Base-by-base conservation (phyloP, 2,113 vertebrate species). In the Otolemur garnettii region DNA sequence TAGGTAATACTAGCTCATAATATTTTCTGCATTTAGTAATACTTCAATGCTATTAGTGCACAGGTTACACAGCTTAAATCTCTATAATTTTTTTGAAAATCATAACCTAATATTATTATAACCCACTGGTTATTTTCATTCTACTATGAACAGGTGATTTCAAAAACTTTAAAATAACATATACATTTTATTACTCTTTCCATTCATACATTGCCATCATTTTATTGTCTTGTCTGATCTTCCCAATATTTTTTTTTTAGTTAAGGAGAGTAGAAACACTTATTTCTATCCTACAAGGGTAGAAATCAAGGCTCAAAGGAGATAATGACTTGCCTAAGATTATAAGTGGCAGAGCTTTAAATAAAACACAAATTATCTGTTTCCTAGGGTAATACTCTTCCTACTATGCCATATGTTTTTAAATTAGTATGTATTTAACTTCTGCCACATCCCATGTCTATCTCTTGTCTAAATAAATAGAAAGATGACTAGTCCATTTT, bases 81-180 rank as follows among this genome's bases (percentile, higher is more conserved):
- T 5, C 87, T 75, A 77, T 45, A 91, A 84, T 88, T 95, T 86
- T 12, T 85, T 96, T 86, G 21, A 86, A 96, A 95, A 83, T 82
- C 83, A 15, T 94, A 95, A 80, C 1, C 72, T 92, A 71, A 84
- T 87, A 77, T 66, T 77, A 91, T 86, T 93, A 78, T 64, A 89
- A 53, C 33, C 22, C 26, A 96, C 42, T 94, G 19, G 19, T 79
- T 82, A 88, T 68, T 93, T 35, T 93, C 64, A 90, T 92, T 87
- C 50, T 21, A 92, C 4, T 53, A 94, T 50, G 45, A 92, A 78
- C 9, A 92, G 38, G 4, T 71, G 4, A 96, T 86, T 87, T 95
- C 60, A 55, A 86, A 42, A 93, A 89, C 1, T 78, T 87, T 87
- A 87, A 33, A 77, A 38, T 87, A 79, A 91, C 60, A 87, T 87